phyloP scores from a whole-genome alignment of 2,888 invertebrate species.

The Megamerina dolium region DNA sequence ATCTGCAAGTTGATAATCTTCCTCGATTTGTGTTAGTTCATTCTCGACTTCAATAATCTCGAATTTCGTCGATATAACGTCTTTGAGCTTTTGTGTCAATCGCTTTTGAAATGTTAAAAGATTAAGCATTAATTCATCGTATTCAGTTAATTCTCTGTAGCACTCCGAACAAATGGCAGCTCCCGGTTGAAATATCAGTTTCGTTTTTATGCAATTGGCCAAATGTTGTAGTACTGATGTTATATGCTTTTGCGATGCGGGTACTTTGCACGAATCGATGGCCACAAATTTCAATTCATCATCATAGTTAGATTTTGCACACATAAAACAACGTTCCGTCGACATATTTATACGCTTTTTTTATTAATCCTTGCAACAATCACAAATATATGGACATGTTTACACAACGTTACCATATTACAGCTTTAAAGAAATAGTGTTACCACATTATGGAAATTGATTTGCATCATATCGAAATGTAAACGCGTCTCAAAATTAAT shows the following conservation, averaged over 20 bases:
- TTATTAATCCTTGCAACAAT: neutral
- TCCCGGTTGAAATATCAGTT: constrained; percentile 27
- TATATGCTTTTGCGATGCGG: constrained; percentile 37
- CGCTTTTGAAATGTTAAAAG: constrained; percentile 37
- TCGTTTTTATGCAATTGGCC: constrained; percentile 38
- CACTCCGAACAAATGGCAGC: constrained; percentile 35
- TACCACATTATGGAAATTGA: no score
- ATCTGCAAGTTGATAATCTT: constrained; percentile 25
- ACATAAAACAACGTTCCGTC: constrained; percentile 31
- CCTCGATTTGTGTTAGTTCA: constrained; percentile 6
- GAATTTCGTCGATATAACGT: constrained; percentile 25
- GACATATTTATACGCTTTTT: constrained; percentile 25
- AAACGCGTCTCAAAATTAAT: no score
- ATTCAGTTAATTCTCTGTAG: constrained; percentile 34
- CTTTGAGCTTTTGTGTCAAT: constrained; percentile 32
- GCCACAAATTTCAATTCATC: constrained; percentile 26
- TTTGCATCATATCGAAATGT: no score
- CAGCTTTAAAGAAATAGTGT: no score
- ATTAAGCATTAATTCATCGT: constrained; percentile 41
- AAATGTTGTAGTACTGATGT: constrained; percentile 38
- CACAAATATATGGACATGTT: no score
- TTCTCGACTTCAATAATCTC: constrained; percentile 7
- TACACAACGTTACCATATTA: no score
- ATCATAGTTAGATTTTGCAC: constrained; percentile 30
- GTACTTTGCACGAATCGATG: constrained; percentile 30